Conservation (phyloP, 2,888 invertebrate species). For the Girardia tigrina region DNA sequence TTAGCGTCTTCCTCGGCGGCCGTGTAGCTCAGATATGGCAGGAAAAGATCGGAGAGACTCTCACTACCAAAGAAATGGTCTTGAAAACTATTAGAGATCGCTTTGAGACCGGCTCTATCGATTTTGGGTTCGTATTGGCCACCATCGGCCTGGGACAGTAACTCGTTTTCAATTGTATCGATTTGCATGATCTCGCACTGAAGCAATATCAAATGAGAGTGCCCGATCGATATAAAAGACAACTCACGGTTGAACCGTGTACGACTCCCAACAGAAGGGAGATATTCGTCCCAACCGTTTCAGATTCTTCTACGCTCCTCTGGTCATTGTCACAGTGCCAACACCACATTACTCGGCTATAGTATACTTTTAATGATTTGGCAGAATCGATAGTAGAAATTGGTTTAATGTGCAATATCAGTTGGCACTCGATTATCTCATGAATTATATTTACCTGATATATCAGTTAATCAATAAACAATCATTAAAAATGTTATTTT, state of each 20-base stretch:
- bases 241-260: not conserved
- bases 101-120: not conserved
- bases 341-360: slow-evolving; percentile 2
- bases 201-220: not conserved
- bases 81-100: not conserved
- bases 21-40: not conserved
- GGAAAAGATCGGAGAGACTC: not conserved
- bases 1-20: not conserved
- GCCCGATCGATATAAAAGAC: not conserved
- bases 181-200: not conserved
- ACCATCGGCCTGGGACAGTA: not conserved
- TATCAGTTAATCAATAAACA: too few species aligned
- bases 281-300: not conserved
- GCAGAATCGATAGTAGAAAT: not conserved
- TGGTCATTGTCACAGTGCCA: not conserved
- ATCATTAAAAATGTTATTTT: too few species aligned
- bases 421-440: not conserved
- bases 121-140: not conserved
- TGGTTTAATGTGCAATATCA: not conserved
- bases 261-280: not conserved
- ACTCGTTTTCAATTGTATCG: not conserved
- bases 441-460: not conserved
- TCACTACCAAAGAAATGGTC: not conserved
- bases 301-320: not conserved
- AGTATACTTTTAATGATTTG: not conserved